Conservation (phyloP, 1,140 invertebrate genomes). For the Ostrea edulis region DNA sequence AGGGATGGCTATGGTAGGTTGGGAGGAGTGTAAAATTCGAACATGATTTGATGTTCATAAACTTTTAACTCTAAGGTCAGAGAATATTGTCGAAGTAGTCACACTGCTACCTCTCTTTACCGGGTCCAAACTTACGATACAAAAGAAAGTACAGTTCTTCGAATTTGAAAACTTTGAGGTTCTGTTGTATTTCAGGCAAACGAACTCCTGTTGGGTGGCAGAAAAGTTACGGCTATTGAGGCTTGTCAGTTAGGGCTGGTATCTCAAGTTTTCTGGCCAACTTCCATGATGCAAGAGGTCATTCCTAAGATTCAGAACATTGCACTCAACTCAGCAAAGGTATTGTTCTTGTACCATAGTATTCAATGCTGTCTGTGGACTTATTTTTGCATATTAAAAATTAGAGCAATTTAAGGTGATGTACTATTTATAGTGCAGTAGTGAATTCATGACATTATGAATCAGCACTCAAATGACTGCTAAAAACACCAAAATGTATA, state of each 20-base stretch:
- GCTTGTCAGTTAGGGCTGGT: constrained; percentile 87
- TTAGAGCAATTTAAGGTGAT: neutral
- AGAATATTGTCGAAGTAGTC: neutral
- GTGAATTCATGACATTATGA: too few species aligned
- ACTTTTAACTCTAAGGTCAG: neutral
- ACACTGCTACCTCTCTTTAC: neutral
- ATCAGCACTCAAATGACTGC: too few species aligned
- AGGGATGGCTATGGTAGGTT: constrained; percentile 86
- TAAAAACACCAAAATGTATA: too few species aligned
- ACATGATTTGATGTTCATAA: neutral
- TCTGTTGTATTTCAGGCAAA: constrained; percentile 82
- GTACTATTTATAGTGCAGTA: too few species aligned
- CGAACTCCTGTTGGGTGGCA: constrained; percentile 89
- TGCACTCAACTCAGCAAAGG: constrained; percentile 73
- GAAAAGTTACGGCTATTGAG: constrained; percentile 88
- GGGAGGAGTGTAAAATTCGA: too few species aligned
- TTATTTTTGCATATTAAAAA: neutral
- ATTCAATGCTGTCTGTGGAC: neutral
- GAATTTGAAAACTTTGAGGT: neutral
- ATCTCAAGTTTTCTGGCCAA: constrained; percentile 83
- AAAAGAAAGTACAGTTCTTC: neutral
- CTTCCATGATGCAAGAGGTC: constrained; percentile 77
- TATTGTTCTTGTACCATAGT: constrained; percentile 41
- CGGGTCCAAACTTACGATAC: neutral
- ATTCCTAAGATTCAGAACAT: constrained; percentile 75